Base-by-base conservation (phyloP, 2,113 vertebrate genomes). In the Vimba vimba region DNA sequence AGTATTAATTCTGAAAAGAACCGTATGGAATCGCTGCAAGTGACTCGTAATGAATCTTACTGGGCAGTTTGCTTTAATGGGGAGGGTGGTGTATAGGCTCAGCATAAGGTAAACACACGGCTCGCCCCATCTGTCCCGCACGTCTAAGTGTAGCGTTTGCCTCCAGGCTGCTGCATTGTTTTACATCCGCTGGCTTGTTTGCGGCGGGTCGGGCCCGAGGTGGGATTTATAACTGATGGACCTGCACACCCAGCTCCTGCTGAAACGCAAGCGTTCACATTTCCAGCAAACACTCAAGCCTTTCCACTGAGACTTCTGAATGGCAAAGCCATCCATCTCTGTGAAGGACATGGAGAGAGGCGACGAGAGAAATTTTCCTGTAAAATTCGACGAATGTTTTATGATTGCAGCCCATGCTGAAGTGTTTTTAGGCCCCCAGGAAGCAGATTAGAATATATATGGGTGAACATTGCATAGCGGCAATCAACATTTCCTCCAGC, bases 401-500 rank as follows among this genome's bases (percentile, higher is more conserved):
- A 96, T 96, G 95, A 97, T 97, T 96, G 97, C 94, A 91, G 94
- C 92, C 91, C 91, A 90, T 91, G 92, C 93, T 86, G 93, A 43
- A 85, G 74, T 89, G 87, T 83, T 82, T 86, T 79, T 78, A 60
- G 74, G 55, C n/a, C 25, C 73, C 19, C 73, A 86, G 89, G 90
- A 88, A 91, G 85, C 89, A 91, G 92, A 93, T 90, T 91, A 89
- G 90, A 91, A 92, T 95, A 91, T 93, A 91, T 89, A 87, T 79
- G 87, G 91, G 89, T 91, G 90, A 93, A 92, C 91, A 90, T 90
- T 92, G 88, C 90, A 88, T 91, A 91, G 96, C 95, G 92, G 91
- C 96, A 94, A 97, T 97, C 97, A 97, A 94, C 96, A 97, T 98
- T 97, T 97, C 93, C 95, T 90, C 25, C 79, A 92, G 95, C 96